Evolutionary conservation across 2,888 invertebrate species (phyloP).

Genomic region (Caenorhabditis afra): DNA sequence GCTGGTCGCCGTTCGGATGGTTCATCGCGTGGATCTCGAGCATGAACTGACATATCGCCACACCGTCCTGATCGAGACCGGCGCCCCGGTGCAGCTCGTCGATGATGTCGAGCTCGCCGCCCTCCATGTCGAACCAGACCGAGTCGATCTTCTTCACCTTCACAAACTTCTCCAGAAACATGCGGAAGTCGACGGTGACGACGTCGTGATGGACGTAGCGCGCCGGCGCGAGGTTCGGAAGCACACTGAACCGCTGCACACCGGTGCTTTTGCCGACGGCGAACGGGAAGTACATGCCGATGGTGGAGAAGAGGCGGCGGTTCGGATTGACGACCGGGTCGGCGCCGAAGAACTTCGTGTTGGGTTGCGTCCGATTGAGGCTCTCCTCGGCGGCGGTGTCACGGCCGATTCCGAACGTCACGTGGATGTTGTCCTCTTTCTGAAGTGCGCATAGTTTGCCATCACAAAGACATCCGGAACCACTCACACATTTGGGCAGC

Average conservation of each 20-base stretch:
- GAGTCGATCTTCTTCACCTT: conserved; percentile 46
- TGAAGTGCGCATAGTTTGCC: too few species aligned
- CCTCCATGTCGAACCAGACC: conserved; percentile 53
- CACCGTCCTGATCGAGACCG: neutral
- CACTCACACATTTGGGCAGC: conserved; percentile 39
- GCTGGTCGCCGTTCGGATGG: conserved; percentile 13
- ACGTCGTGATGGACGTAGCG: conserved; percentile 31
- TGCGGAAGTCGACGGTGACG: conserved; percentile 18
- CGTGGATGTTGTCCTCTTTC: conserved; percentile 24
- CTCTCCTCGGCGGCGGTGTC: conserved; percentile 23
- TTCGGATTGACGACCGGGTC: conserved; percentile 57
- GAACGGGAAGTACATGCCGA: conserved; percentile 51
- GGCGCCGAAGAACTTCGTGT: conserved; percentile 51
- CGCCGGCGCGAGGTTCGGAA: conserved; percentile 29
- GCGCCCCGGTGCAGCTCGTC: conserved; percentile 37
- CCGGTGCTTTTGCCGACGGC: conserved; percentile 39
- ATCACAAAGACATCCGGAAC: too few species aligned
- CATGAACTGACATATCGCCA: conserved; percentile 56
- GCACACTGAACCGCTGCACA: conserved; percentile 28
- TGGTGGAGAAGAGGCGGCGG: conserved; percentile 31
- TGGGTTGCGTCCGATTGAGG: conserved; percentile 23
- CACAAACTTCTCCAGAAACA: conserved; percentile 22
- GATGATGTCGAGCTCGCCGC: conserved; percentile 51
- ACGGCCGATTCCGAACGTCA: conserved; percentile 27
- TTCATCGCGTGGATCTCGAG: conserved; percentile 29